Conservation (phyloP, 2,888 invertebrate species). For the Conchocele bisecta region DNA sequence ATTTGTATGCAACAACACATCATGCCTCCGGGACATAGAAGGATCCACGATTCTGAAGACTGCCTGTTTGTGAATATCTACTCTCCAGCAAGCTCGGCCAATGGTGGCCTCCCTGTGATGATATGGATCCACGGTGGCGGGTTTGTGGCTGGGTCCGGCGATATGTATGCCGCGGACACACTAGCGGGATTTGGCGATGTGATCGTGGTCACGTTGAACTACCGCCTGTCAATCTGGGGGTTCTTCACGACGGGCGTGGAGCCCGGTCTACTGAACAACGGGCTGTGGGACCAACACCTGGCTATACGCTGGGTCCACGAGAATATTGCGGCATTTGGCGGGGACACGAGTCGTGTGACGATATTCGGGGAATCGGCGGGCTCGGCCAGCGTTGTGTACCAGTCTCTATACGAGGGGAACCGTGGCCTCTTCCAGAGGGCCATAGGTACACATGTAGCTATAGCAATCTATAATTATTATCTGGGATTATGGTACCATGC, state of each 20-base stretch:
- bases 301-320: slow-evolving; percentile 12
- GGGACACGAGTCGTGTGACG: background rate
- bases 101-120: background rate
- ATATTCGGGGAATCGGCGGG: slow-evolving; percentile 8
- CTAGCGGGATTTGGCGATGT: slow-evolving; percentile 2
- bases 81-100: background rate
- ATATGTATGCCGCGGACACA: background rate
- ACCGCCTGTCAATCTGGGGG: background rate
- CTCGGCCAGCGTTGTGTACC: background rate
- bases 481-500: too few species aligned
- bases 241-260: slow-evolving; percentile 2
- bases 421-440: slow-evolving; percentile 1
- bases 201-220: slow-evolving; percentile 1
- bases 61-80: background rate
- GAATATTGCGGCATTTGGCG: background rate
- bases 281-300: background rate
- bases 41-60: background rate
- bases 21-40: background rate
- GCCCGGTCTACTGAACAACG: background rate
- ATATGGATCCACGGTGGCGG: slow-evolving; percentile 3
- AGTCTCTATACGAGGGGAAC: background rate
- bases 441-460: too few species aligned
- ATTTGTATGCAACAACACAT: background rate
- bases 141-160: background rate
- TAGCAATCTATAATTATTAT: too few species aligned